These are phyloP conservation scores for Eulithis prunata DNA, from an alignment of 2,888 invertebrate species.

Conservation along the genomic window DNA sequence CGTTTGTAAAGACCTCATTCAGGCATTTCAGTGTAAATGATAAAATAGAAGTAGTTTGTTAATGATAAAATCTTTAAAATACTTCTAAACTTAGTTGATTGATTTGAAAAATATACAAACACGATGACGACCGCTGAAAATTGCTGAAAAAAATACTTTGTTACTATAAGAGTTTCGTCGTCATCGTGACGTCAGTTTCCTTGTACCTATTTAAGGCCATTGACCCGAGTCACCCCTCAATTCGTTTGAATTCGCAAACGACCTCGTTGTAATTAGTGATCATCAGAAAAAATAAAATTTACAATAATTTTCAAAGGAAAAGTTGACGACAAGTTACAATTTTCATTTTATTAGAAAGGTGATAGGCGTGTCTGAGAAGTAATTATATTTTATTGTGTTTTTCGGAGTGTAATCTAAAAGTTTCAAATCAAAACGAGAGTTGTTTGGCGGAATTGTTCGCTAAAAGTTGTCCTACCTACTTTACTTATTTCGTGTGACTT, in stretches of 20 bases:
- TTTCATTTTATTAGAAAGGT: conserved; percentile 21
- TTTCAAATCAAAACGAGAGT: conserved; percentile 30
- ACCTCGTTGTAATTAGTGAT: conserved; percentile 74
- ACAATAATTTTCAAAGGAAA: conserved; percentile 63
- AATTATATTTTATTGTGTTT: conserved; percentile 39
- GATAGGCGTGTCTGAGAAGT: conserved; percentile 25
- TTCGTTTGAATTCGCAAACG: conserved; percentile 61
- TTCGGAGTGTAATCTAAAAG: conserved; percentile 33
- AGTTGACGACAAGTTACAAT: conserved; percentile 41
- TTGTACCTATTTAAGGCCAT: conserved; percentile 61
- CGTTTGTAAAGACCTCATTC: too few relatives aligned
- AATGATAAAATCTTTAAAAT: background rate
- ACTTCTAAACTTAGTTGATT: background rate
- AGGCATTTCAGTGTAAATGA: too few relatives aligned
- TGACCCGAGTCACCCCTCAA: conserved; percentile 64
- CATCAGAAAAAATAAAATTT: conserved; percentile 64
- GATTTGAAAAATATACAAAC: background rate
- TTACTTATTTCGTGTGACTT: too few relatives aligned
- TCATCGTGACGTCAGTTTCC: conserved; percentile 49
- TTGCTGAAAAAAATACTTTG: conserved; percentile 32
- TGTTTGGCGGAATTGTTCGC: conserved; percentile 3
- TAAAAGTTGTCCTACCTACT: background rate
- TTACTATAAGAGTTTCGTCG: conserved; percentile 39
- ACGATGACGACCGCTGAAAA: conserved; percentile 9
- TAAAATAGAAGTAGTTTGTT: too few relatives aligned